phyloP scores from a whole-genome alignment of 2,113 vertebrate genomes.

The Empidonax alnorum region DNA sequence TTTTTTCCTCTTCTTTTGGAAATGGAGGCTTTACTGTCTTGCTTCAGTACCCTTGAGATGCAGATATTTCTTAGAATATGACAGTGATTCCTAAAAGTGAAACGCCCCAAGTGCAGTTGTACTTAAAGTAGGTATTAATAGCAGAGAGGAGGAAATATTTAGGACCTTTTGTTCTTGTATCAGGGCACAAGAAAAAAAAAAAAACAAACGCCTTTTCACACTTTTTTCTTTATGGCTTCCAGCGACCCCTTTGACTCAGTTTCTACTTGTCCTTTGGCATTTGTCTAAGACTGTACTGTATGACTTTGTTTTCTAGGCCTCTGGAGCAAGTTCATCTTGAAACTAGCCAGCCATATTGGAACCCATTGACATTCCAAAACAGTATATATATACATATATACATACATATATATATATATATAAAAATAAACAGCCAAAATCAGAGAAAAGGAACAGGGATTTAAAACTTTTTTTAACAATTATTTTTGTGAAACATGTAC shows the following conservation, averaged over 20 bases:
- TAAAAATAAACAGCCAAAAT: constrained; percentile 81
- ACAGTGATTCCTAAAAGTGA: background rate
- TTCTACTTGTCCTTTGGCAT: constrained; percentile 61
- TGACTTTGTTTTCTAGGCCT: constrained; percentile 92
- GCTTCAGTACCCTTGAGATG: background rate
- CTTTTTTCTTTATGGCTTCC: constrained; percentile 30
- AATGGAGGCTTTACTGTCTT: background rate
- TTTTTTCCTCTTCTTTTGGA: background rate
- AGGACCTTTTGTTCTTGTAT: background rate
- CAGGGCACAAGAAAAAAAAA: background rate
- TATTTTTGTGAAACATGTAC: constrained; percentile 86
- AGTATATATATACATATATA: constrained; percentile 75
- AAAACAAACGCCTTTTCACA: background rate
- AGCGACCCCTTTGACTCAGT: constrained; percentile 61
- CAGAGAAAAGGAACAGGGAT: constrained; percentile 87
- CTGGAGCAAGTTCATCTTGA: constrained; percentile 97
- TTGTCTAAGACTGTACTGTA: constrained; percentile 77
- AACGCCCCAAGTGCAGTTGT: background rate
- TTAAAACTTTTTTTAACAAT: constrained; percentile 85
- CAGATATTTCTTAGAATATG: background rate
- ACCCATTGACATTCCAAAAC: constrained; percentile 98
- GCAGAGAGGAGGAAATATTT: background rate
- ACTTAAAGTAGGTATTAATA: background rate
- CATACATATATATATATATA: constrained; percentile 51
- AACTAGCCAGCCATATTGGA: constrained; percentile 87